Evolutionary conservation across 2,888 invertebrate species (phyloP), one percentile per base, ranked within the genome.

Genomic region (Lamproptera curius): DNA sequence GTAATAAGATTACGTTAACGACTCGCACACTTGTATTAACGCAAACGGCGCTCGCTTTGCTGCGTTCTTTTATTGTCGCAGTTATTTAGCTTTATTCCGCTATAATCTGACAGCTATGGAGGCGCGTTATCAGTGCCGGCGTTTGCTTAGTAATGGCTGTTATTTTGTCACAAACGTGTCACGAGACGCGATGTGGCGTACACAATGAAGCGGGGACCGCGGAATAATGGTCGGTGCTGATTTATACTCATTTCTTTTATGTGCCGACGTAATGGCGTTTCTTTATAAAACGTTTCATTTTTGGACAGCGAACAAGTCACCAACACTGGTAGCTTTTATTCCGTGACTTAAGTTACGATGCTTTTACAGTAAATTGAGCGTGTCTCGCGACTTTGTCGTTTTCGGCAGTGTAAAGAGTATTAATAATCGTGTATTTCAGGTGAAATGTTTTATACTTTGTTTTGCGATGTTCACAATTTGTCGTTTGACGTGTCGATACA

Each of bases 161-260:
- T 80, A 81, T 81, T 79, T 78, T 79, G 79, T 79, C 73, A 78
- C 77, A 79, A 78, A 79, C 72, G 65, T 65, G 70, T 76, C 69
- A 65, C 61, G 73, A 70, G 79, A 81, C 77, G 76, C 79, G 78
- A 76, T 75, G 68, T 67, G 74, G 74, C 70, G 73, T 61, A 69
- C 65, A 81, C 77, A 81, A 82, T 79, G 82, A 78, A 71, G 73
- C 65, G 67, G 65, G 68, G 64, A n/a, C 72, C 62, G 67, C 64
- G 66, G 70, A 60, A 73, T 82, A 85, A 86, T 83, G 76, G 83
- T 70, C 66, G 72, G 65, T 65, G 75, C 82, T 80, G 83, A 85
- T 84, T 85, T 84, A 85, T 83, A 77, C 76, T 74, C 77, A 74
- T 81, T 83, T 79, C 80, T 82, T 84, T 85, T 84, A 82, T 84